A percentile compares a stretch with the other conserved stretches of the same genome.
Conservation (phyloP, 2,888 invertebrate genomes). For the Sisyra terminalis region DNA sequence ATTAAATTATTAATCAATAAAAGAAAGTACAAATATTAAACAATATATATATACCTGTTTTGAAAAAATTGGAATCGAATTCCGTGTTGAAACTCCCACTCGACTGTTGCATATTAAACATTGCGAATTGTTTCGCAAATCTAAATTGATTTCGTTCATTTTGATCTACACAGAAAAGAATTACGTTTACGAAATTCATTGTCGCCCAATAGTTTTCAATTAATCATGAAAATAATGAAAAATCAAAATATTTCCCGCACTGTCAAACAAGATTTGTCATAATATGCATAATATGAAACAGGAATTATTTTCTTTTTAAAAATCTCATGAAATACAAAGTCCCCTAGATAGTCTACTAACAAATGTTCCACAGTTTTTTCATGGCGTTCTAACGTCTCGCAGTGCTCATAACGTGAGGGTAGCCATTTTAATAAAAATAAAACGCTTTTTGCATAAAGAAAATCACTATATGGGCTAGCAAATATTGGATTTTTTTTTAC, state of each 20-base stretch:
- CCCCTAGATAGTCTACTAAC: conserved; percentile 17
- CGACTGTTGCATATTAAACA: conserved; percentile 47
- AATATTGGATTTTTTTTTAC: conserved; percentile 17
- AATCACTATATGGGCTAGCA: conserved; percentile 4
- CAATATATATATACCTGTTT: conserved; percentile 23
- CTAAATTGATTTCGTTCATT: conserved; percentile 17
- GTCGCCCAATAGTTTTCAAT: too few relatives aligned
- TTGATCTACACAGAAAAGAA: conserved; percentile 4
- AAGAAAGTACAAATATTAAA: too few relatives aligned
- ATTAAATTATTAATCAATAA: too few relatives aligned
- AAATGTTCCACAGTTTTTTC: conserved; percentile 9
- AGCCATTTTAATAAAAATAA: conserved; percentile 5
- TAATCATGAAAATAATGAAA: too few relatives aligned
- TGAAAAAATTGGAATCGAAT: conserved; percentile 35
- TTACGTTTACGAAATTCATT: background rate
- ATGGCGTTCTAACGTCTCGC: background rate
- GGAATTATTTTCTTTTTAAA: too few relatives aligned
- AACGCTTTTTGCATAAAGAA: background rate
- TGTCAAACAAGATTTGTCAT: too few relatives aligned
- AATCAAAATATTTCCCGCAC: too few relatives aligned
- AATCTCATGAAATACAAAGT: conserved; percentile 15
- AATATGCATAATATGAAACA: background rate
- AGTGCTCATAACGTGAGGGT: conserved; percentile 1
- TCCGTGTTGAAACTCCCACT: conserved; percentile 32
- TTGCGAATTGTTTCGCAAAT: conserved; percentile 20